Conservation (phyloP, 2,113 vertebrate genomes). For the Aspidoscelis tigris region DNA sequence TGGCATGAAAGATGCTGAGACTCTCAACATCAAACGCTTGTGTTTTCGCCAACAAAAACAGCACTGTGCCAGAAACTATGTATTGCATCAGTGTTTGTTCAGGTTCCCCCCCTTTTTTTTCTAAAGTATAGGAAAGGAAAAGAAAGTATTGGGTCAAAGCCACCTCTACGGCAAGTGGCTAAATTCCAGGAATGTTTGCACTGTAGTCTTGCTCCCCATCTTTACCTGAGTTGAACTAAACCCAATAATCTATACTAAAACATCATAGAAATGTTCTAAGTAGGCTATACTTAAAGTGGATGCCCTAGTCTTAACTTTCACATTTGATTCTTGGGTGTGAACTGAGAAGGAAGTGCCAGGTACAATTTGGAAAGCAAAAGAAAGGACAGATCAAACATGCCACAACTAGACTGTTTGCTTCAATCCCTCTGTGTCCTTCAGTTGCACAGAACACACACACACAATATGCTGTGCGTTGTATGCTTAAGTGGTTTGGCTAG, state of each 20-base stretch:
- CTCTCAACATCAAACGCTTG: constrained; percentile 64
- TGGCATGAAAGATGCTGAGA: constrained; percentile 59
- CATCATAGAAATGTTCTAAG: constrained; percentile 28
- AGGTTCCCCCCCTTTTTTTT: constrained; percentile 40
- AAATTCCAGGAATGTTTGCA: not conserved
- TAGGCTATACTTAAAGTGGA: constrained; percentile 30
- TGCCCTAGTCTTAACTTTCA: constrained; percentile 10
- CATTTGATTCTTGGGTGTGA: constrained; percentile 12
- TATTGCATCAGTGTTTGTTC: constrained; percentile 57
- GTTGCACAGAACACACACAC: not conserved
- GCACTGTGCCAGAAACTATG: constrained; percentile 56
- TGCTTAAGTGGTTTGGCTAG: not conserved
- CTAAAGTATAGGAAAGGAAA: no score
- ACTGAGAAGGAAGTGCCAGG: constrained; percentile 18
- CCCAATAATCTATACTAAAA: constrained; percentile 27
- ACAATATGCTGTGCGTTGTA: not conserved
- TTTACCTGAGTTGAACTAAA: constrained; percentile 13
- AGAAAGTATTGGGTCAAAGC: constrained; percentile 57
- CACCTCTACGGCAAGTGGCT: constrained; percentile 33
- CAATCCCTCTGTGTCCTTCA: not conserved
- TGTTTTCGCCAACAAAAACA: constrained; percentile 45
- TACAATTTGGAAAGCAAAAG: not conserved
- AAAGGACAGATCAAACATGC: not conserved
- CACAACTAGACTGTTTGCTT: not conserved
- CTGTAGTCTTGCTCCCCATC: constrained; percentile 14